Base-by-base conservation (phyloP, 1,140 invertebrate genomes). In the Leptonema lineaticorne region DNA sequence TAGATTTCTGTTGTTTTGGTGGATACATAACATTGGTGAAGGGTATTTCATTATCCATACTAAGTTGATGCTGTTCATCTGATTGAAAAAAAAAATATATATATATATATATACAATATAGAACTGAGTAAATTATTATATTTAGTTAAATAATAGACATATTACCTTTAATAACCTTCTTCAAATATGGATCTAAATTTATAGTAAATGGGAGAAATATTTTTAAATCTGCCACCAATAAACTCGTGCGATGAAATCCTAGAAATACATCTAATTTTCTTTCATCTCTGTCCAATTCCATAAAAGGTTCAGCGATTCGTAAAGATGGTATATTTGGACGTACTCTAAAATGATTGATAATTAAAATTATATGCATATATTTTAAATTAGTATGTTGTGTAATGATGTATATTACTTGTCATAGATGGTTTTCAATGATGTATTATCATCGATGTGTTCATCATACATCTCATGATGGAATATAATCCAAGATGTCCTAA, bases 141-240 rank as follows among this genome's bases (percentile, higher is more conserved):
- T 7, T 48, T 48, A 16, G 6, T 48, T 48, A 5, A 48, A 16
- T 8, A 33, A 33, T 33, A 33, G 11, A 5, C n/a, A n/a, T 1
- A 45, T 62, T 81, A 92, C 92, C 93, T 88, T 95, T 95, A 37
- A 97, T 95, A 27, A 95, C 91, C 82, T 97, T 97, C 74, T 95
- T 91, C 18, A 98, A 88, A 76, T 96, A 97, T 0, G 96, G 96
- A 85, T 98, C 96, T 16, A 98, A 81, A 79, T 97, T 98, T 66
- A 98, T 97, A 11, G 95, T 97, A 76, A 97, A 98, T 0, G 96
- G 96, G 56, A 98, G 80, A 77, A 98, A 98, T 73, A 97, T 92
- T 77, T 95, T 95, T 75, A 98, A 85, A 78, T 97, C 95, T 60
- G 90, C 90, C 7, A 93, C 87, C 5, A 92, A 83, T 30, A 94